Conservation (phyloP, 2,113 vertebrate species). For the Emydura subglobosa region DNA sequence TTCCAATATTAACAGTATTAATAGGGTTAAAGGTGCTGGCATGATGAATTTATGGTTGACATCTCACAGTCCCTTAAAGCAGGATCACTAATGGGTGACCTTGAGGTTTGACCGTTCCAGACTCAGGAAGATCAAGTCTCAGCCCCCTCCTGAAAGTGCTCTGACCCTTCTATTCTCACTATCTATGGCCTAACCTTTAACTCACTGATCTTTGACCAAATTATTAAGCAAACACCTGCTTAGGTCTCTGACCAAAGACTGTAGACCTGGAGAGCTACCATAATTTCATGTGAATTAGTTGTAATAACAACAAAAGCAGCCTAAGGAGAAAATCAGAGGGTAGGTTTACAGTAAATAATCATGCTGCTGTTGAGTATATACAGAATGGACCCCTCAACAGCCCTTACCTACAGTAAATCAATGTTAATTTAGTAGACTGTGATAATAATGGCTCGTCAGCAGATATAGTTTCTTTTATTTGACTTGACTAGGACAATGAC, state of each 20-base stretch:
- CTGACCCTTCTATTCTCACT: constrained; percentile 91
- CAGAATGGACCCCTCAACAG: constrained; percentile 51
- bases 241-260: constrained; percentile 86
- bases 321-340: constrained; percentile 84
- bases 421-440: constrained; percentile 74
- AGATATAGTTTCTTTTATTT: constrained; percentile 66
- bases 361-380: constrained; percentile 59
- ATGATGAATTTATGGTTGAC: constrained; percentile 92
- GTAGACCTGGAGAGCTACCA: constrained; percentile 80
- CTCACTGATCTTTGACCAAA: constrained; percentile 99
- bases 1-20: constrained; percentile 87
- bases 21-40: constrained; percentile 96
- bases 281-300: constrained; percentile 89
- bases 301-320: constrained; percentile 80
- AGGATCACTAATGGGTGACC: constrained; percentile 99
- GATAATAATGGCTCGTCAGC: constrained; percentile 69
- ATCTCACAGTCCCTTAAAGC: constrained; percentile 84
- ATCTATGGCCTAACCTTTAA: constrained; percentile 93
- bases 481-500: constrained; percentile 56
- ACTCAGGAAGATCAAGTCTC: constrained; percentile 98
- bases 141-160: constrained; percentile 86
- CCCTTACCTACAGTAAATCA: constrained; percentile 66
- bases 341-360: constrained; percentile 78
- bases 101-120: constrained; percentile 93
- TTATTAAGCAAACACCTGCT: constrained; percentile 99